Base-by-base conservation (phyloP, 2,113 vertebrate genomes). In the Heterotilapia buettikoferi region DNA sequence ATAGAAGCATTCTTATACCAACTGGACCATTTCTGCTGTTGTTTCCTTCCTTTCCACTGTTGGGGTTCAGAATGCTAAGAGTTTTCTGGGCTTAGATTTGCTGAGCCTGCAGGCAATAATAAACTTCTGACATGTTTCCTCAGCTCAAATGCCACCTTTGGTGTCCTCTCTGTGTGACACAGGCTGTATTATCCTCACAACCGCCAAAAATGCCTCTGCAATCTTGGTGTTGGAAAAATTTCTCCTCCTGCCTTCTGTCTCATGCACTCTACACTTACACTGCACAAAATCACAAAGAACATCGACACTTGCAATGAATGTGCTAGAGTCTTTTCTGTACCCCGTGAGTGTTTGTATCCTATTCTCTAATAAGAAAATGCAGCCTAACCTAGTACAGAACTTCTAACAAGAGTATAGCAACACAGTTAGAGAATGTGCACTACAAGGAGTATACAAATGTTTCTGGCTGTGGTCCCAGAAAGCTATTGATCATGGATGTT, bases 401-500 rank as follows among this genome's bases (percentile, higher is more conserved):
- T 92, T 89, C 86, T 89, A 85, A 91, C 85, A 86, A 29, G 84
- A 86, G 81, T 68, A 76, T 79, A 86, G 84, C 81, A 85, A 89
- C 89, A 90, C 86, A 89, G 83, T 83, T 71, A 84, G 86, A 43
- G 52, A 84, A 80, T 6, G 33, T 81, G 71, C 43, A 63, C 85
- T 88, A 80, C 36, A 78, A 79, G 36, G 56, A 86, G 80, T 59
- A 88, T 86, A 89, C 88, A 88, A 89, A 83, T 84, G 81, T 91
- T 84, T 63, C 82, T 92, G 89, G 90, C 94, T 82, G 76, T 19
- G 4, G 29, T 84, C 93, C 91, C 89, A 59, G 89, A 86, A 85
- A 89, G 84, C 86, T 87, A 91, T 94, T 90, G 95, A 94, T 94
- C 90, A 83, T 73, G 9, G 61, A 79, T 86, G 79, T 92, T 90